Percentiles rank a stretch among this genome's conserved stretches.
Conservation (phyloP, 2,113 vertebrate genomes). For the Pachypanchax playfairii region DNA sequence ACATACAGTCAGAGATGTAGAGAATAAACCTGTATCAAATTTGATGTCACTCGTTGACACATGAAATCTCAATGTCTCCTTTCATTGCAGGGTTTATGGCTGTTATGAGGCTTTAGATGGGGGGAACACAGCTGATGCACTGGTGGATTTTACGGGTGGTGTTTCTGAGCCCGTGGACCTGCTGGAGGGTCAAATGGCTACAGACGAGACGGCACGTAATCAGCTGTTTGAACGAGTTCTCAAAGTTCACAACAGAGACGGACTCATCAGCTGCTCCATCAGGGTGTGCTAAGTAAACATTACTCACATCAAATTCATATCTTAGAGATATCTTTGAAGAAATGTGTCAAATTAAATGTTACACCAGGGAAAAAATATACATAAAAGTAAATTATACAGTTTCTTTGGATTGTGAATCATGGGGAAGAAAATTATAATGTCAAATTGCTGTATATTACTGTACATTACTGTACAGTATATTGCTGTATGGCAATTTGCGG, state of each 20-base stretch:
- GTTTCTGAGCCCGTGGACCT: constrained; percentile 93
- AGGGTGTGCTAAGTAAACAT: constrained; percentile 78
- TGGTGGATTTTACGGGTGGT: constrained; percentile 96
- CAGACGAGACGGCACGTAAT: constrained; percentile 85
- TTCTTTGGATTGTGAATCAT: no score
- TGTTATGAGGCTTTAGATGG: constrained; percentile 96
- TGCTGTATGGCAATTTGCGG: no score
- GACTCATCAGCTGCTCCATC: constrained; percentile 98
- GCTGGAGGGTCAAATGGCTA: constrained; percentile 83
- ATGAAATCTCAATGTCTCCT: not conserved
- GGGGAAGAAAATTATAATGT: no score
- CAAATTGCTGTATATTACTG: no score
- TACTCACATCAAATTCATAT: not conserved
- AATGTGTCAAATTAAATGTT: no score
- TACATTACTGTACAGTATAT: no score
- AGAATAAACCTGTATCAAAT: not conserved
- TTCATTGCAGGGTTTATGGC: constrained; percentile 83
- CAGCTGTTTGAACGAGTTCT: constrained; percentile 91
- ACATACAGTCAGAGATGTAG: not conserved
- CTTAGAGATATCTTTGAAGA: not conserved
- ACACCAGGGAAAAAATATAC: no score
- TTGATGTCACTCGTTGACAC: not conserved
- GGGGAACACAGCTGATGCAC: constrained; percentile 93
- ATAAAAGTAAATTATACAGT: no score
- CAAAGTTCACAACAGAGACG: constrained; percentile 94